Evolutionary conservation across 1,140 invertebrate genomes (phyloP).

Genomic region (Zaprionus ornatus): DNA sequence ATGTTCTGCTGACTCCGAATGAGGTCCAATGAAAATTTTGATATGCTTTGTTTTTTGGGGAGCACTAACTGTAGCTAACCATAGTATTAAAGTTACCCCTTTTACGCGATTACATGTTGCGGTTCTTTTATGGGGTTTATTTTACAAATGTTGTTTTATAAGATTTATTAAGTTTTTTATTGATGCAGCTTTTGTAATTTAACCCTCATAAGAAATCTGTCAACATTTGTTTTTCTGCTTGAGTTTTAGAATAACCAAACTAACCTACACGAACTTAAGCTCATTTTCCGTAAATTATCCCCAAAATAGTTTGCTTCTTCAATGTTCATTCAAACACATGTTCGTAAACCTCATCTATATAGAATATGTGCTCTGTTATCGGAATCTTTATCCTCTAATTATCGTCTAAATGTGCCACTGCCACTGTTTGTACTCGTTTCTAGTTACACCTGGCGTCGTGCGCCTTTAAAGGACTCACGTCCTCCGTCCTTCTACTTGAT

Average conservation of each 20-base stretch:
- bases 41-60: conserved; percentile 9
- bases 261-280: conserved; percentile 15
- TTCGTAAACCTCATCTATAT: conserved; percentile 6
- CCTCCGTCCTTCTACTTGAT: conserved; percentile 58
- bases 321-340: conserved; percentile 25
- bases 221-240: conserved; percentile 17
- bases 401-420: conserved; percentile 44
- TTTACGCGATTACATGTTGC: not conserved
- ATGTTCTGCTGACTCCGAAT: conserved; percentile 10
- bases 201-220: not conserved
- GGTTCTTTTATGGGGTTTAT: not conserved
- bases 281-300: conserved; percentile 1
- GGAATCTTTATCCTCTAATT: conserved; percentile 6
- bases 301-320: conserved; percentile 16
- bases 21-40: conserved; percentile 27
- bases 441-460: conserved; percentile 77
- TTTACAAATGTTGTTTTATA: not conserved
- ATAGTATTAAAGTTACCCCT: conserved; percentile 18
- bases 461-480: conserved; percentile 55
- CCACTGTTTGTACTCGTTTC: conserved; percentile 72
- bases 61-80: conserved; percentile 18
- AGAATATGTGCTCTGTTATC: conserved; percentile 8
- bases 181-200: not conserved
- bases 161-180: not conserved
- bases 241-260: conserved; percentile 36